Evolutionary conservation across 2,888 invertebrate genomes (phyloP).

Genomic region (Crematogaster levior): DNA sequence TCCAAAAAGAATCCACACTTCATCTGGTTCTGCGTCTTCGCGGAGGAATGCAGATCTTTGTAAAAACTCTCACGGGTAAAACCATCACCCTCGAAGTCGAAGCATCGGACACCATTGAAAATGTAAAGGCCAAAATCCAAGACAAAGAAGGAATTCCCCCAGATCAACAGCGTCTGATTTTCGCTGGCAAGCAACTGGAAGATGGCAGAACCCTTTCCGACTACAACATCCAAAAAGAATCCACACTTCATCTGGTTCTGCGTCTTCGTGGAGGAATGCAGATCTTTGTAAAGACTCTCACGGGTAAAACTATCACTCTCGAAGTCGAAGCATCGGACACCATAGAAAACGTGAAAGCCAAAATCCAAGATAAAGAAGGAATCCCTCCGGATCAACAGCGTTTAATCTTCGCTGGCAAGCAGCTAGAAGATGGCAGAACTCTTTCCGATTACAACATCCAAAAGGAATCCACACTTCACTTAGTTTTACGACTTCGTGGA

Average conservation of each 20-base stretch:
- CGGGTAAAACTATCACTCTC: constrained; percentile 80
- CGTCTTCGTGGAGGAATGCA: constrained; percentile 87
- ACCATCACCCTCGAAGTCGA: constrained; percentile 87
- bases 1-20: constrained; percentile 94
- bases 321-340: constrained; percentile 86
- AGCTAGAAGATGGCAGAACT: constrained; percentile 87
- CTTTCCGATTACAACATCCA: constrained; percentile 88
- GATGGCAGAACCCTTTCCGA: constrained; percentile 85
- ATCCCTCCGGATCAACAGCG: constrained; percentile 85
- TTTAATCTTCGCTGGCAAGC: constrained; percentile 86
- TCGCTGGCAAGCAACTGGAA: constrained; percentile 88
- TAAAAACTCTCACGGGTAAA: constrained; percentile 87
- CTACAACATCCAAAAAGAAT: constrained; percentile 87
- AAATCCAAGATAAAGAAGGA: constrained; percentile 81
- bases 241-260: constrained; percentile 87
- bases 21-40: constrained; percentile 62
- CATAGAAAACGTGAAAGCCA: constrained; percentile 86
- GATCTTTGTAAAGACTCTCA: constrained; percentile 25
- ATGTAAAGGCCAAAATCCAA: constrained; percentile 85
- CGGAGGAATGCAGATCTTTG: constrained; percentile 87
- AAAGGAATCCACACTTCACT: constrained; percentile 89
- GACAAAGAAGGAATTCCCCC: constrained; percentile 87
- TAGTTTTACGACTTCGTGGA: constrained; percentile 94
- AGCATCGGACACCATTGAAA: constrained; percentile 87
- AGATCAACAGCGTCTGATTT: constrained; percentile 87